phyloP scores from a whole-genome alignment of 2,113 vertebrate genomes.

The Circaetus gallicus region DNA sequence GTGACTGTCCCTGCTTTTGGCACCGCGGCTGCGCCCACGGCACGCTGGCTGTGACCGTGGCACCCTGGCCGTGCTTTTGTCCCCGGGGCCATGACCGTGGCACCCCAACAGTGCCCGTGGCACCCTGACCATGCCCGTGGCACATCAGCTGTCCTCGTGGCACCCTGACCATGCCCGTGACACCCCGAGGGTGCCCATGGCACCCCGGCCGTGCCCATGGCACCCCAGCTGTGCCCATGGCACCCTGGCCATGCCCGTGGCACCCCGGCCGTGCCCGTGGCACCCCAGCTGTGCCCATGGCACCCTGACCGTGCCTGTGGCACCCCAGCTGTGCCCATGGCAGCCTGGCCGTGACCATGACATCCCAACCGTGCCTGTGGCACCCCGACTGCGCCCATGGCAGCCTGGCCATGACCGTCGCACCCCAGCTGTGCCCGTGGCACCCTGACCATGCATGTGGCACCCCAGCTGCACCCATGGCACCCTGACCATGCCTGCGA shows the following conservation, averaged over 20 bases:
- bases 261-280: too few relatives aligned
- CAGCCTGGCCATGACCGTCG: fast-evolving
- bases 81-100: fast-evolving
- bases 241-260: fast-evolving
- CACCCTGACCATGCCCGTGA: not conserved
- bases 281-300: fast-evolving
- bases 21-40: not conserved
- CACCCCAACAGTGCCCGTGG: fast-evolving
- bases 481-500: fast-evolving
- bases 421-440: fast-evolving
- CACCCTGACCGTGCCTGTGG: fast-evolving
- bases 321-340: too few relatives aligned
- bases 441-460: fast-evolving
- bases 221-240: fast-evolving
- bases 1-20: not conserved
- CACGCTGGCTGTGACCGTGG: fast-evolving
- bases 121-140: not conserved
- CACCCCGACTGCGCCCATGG: fast-evolving
- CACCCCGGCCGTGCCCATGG: fast-evolving
- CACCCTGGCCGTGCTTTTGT: not conserved
- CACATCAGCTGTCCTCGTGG: too few relatives aligned
- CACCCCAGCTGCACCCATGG: fast-evolving
- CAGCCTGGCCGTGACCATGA: fast-evolving
- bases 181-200: fast-evolving
- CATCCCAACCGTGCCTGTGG: fast-evolving